Base-by-base conservation (phyloP, 23 tunicate genomes). In the Clavelina lepadiformis region DNA sequence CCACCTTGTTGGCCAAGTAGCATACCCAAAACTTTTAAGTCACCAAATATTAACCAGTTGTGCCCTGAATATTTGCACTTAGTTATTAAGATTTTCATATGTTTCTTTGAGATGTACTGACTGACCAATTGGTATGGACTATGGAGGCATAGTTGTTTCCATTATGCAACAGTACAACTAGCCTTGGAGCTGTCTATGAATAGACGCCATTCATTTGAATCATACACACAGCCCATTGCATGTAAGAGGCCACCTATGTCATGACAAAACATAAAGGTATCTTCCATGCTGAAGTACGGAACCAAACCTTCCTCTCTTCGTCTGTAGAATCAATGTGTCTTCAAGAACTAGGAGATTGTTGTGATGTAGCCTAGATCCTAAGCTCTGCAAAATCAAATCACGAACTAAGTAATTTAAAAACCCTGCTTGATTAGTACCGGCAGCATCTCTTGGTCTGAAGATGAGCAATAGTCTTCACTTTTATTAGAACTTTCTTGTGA, bases 351-450 rank as follows among this genome's bases (percentile, higher is more conserved):
- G 65, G 7, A 58, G 65, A 21, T 58, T 58, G 35, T 58, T 58
- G 36, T 58, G 65, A 4, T 58, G 65, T 28, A 58, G 6, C 65
- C 65, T 58, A 38, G 35, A 58, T 28, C 65, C 65, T 4, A 58
- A 58, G 65, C 20, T 58, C 65, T 58, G 65, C 35, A 58, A 38
- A 58, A 30, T 58, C 35, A 58, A 20, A 38, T 58, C 32, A 36
- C 11, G 65, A 58, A 30, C 65, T 20, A 58, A 58, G 65, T 58
- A 36, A 58, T 58, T 58, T 28, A 58, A 58, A 58, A 58, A 58
- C 38, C 65, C 32, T 58, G 65, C 31, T 15, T 58, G 32, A 58
- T 58, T 38, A 58, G 32, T 58, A 58, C 32, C 32, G 65, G 35
- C 38, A 20, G 20, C 32, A n/a, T n/a, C n/a, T 58, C 32, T 36